Percentiles rank a stretch among this genome's conserved stretches.
Evolutionary conservation across 2,888 invertebrate genomes (phyloP).

Genomic region (Amblyjoppa fuscipennis): DNA sequence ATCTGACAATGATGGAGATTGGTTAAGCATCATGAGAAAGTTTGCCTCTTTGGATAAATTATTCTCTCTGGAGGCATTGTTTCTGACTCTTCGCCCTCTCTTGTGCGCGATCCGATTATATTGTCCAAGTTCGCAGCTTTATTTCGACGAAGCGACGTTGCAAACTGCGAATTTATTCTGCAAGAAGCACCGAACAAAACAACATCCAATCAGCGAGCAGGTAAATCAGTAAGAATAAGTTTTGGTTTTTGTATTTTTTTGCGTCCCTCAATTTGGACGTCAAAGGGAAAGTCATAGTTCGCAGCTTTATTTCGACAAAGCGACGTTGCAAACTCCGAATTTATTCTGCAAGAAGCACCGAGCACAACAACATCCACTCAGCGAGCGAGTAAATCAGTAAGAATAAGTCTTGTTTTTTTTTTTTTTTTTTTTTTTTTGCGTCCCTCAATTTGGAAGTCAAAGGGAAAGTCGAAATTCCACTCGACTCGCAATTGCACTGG

Average conservation of each 20-base stretch:
- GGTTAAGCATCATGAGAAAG: neutral
- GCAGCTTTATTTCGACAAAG: neutral
- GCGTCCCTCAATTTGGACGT: no score
- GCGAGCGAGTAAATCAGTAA: neutral
- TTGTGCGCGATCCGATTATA: neutral
- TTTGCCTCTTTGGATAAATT: slow-evolving; percentile 39
- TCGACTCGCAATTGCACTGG: neutral
- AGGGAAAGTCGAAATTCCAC: neutral
- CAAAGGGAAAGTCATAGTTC: neutral
- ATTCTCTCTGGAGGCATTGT: slow-evolving; percentile 25
- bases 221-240: neutral
- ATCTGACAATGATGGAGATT: neutral
- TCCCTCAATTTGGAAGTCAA: neutral
- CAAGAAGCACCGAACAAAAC: neutral
- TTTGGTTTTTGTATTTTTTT: neutral
- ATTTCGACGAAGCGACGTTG: neutral
- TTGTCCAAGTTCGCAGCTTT: neutral
- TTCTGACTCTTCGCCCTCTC: neutral
- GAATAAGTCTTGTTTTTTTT: neutral
- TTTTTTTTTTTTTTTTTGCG: neutral
- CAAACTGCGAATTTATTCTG: no score
- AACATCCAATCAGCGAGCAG: no score
- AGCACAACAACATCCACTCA: no score
- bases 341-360: neutral
- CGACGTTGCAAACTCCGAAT: no score